Conservation (phyloP, 2,113 vertebrate genomes). For the Trematomus loennbergii region DNA sequence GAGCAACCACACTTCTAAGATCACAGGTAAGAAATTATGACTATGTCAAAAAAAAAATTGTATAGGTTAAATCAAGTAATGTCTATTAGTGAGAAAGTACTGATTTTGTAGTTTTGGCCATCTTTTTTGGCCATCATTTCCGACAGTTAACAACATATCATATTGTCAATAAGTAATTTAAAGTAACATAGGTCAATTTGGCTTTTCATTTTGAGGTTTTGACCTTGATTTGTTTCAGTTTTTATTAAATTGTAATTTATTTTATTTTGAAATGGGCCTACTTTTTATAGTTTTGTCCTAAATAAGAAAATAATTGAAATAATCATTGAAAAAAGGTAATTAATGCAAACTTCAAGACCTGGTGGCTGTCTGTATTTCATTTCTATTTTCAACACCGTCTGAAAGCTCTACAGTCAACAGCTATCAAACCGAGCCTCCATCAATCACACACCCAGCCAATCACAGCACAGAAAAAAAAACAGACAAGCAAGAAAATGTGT, state of each 20-base stretch:
- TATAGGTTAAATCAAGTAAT: neutral
- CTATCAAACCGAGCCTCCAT: neutral
- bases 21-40: constrained; percentile 24
- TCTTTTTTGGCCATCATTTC: neutral
- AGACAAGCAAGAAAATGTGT: neutral
- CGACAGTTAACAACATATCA: neutral
- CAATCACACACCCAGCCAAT: neutral
- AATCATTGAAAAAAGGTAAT: neutral
- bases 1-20: neutral
- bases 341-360: neutral
- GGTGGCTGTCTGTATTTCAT: neutral
- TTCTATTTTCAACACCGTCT: neutral
- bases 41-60: neutral
- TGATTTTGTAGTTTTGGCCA: neutral
- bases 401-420: neutral
- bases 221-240: neutral
- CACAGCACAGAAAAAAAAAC: neutral
- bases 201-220: neutral
- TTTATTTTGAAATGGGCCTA: neutral
- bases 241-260: neutral
- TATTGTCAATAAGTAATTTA: neutral
- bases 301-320: neutral
- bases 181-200: neutral
- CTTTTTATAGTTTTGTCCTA: neutral
- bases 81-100: neutral